phyloP scores from a whole-genome alignment of 2,797 vertebrate species.

The Poecilia gillii region DNA sequence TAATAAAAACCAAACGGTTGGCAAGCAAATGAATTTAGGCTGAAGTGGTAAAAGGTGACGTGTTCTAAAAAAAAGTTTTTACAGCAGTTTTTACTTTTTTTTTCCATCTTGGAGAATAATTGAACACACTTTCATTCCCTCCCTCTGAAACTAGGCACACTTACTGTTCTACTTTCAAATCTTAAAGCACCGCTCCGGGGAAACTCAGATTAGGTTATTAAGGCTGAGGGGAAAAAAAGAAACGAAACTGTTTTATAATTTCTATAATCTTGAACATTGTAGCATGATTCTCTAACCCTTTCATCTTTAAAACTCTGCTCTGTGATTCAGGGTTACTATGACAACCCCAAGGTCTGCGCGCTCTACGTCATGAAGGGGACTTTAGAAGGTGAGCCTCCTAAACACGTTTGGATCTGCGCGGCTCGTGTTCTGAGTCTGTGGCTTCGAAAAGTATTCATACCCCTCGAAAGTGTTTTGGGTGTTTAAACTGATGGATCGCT shows the following conservation, averaged over 20 bases:
- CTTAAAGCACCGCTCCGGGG: background rate
- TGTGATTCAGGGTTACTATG: conserved; percentile 93
- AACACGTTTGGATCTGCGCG: background rate
- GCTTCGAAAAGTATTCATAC: background rate
- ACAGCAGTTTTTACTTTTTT: background rate
- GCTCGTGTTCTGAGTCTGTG: background rate
- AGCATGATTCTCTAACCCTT: background rate
- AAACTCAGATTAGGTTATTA: background rate
- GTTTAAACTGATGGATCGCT: too few relatives aligned
- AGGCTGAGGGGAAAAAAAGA: background rate
- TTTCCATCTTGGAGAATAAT: background rate
- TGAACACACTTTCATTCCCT: background rate
- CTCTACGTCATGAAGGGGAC: conserved; percentile 97
- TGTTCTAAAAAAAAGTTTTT: background rate
- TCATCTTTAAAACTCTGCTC: background rate
- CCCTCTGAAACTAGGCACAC: background rate
- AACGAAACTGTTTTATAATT: background rate
- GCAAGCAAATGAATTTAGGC: background rate
- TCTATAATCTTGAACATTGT: background rate
- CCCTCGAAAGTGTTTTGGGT: background rate
- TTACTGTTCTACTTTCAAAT: background rate
- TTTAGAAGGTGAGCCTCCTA: conserved; percentile 86
- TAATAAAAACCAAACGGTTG: background rate
- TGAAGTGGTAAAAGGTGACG: background rate
- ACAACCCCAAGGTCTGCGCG: conserved; percentile 98